Base-by-base conservation (phyloP, 2,888 invertebrate genomes). In the Tachystola acroxantha region DNA sequence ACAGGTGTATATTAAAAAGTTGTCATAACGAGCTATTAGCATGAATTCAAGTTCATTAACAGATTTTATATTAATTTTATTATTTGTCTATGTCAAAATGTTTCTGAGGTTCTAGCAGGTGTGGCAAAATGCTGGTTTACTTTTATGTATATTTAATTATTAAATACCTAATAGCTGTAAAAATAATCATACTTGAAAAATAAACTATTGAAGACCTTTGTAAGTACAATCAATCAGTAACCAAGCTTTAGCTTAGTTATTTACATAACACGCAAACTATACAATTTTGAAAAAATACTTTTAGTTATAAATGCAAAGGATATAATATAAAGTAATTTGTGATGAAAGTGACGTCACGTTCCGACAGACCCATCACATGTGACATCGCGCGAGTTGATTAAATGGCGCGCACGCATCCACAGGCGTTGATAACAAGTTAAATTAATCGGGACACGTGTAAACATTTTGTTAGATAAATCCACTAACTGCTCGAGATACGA, bases 391-490 rank as follows among this genome's bases (percentile, higher is more conserved):
- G 71, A 72, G 63, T 57, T 68, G 56, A 72, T 68, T 60, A 64
- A 69, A 69, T 49, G 59, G 64, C 59, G 59, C 53, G 59, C 54
- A 54, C 62, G 57, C 64, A 11, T 63, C 60, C 60, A 65, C 59
- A 64, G 59, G 54, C 37, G 50, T 58, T 72, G 76, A 78, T 81
- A 81, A 76, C 65, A 54, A 65, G 63, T 55, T 64, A 57, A 75
- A 78, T 78, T 79, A 75, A 80, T 75, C 61, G 56, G 48, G 68
- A 74, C 82, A 82, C 80, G 77, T 82, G 82, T 76, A 71, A 72
- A 71, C 79, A 76, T 70, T 70, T 61, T 70, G 68, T 73, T 71
- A 73, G 76, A 78, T 80, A 77, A 76, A 64, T 59, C 57, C 62
- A 53, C 55, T 56, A 59, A 56, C 52, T 53, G 53, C 52, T 42